Base-by-base conservation (phyloP, 2,888 invertebrate genomes). In the Meiosimyza decipiens region DNA sequence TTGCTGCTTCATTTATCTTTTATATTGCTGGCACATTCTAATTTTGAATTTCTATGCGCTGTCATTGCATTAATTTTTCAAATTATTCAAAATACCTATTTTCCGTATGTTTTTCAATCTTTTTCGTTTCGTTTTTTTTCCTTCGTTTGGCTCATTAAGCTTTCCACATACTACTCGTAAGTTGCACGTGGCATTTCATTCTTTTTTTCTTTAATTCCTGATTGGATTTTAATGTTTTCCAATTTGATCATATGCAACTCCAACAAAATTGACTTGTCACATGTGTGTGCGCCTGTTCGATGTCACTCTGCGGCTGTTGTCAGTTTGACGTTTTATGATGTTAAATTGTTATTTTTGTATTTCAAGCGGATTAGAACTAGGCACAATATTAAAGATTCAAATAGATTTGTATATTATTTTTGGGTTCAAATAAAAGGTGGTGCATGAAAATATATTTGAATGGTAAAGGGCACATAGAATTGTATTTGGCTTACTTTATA, bases 321-420 rank as follows among this genome's bases (percentile, higher is more conserved):
- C 73, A 77, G 68, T 62, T 62, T 82, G 81, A 82, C 81, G 79
- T 78, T 82, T 82, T 82, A 82, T 81, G 80, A 82, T 80, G 80
- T 80, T 78, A 80, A 80, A 78, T 79, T 80, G 77, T 81, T 79
- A 78, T 68, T 67, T 72, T 62, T 67, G 59, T 54, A 18, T 22
- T 66, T 16, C 22, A 57, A 65, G 18, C 16, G 51, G 66, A 40
- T 40, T 40, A 40, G 9, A 1, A 28, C 4, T 28, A 28, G 28
- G 28, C 28, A 40, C 40, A 9, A 40, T 40, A 9, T 40, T 40
- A 40, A 40, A 40, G 40, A 40, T 40, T 40, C 40, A 9, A 9
- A 9, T 6, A 40, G 40, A 40, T 40, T 40, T 40, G 40, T 40
- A 40, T 9, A 40, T 40, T 40, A 40, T 40, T 40, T 40, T 40